Conservation (phyloP, 1,140 invertebrate species). For the Artemia franciscana region DNA sequence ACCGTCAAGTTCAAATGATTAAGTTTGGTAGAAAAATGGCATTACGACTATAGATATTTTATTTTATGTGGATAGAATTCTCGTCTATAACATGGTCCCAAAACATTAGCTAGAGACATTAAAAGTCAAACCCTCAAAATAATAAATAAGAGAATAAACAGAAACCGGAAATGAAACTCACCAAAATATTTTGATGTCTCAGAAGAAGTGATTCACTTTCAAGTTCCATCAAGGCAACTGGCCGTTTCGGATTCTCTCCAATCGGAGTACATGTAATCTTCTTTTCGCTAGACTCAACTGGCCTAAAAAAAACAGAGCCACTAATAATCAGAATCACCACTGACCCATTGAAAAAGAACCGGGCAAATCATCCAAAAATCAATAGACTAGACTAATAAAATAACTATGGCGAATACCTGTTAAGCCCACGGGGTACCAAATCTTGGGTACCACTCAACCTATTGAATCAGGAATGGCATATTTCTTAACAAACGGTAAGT, state of each 20-base stretch:
- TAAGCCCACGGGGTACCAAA: too few relatives aligned
- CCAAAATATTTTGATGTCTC: constrained; percentile 25
- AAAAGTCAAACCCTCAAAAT: not conserved
- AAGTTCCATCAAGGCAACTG: constrained; percentile 39
- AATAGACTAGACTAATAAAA: too few relatives aligned
- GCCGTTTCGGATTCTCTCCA: constrained; percentile 41
- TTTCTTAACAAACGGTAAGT: too few relatives aligned
- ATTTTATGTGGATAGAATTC: not conserved
- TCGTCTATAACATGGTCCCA: not conserved
- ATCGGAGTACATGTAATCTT: constrained; percentile 53
- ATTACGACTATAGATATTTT: too few relatives aligned
- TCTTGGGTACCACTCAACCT: too few relatives aligned
- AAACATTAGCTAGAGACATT: constrained; percentile 9
- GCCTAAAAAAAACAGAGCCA: constrained; percentile 20
- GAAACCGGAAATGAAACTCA: constrained; percentile 5
- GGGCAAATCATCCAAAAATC: too few relatives aligned
- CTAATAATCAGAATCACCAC: too few relatives aligned
- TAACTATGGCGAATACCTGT: too few relatives aligned
- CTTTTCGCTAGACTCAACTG: constrained; percentile 51
- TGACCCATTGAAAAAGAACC: too few relatives aligned
- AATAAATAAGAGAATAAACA: constrained; percentile 8
- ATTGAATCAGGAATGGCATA: too few relatives aligned
- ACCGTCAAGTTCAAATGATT: too few relatives aligned
- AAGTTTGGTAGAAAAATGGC: too few relatives aligned
- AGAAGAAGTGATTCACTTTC: constrained; percentile 45